Conservation (phyloP, 2,888 invertebrate species). For the Nemotelus nigrinus region DNA sequence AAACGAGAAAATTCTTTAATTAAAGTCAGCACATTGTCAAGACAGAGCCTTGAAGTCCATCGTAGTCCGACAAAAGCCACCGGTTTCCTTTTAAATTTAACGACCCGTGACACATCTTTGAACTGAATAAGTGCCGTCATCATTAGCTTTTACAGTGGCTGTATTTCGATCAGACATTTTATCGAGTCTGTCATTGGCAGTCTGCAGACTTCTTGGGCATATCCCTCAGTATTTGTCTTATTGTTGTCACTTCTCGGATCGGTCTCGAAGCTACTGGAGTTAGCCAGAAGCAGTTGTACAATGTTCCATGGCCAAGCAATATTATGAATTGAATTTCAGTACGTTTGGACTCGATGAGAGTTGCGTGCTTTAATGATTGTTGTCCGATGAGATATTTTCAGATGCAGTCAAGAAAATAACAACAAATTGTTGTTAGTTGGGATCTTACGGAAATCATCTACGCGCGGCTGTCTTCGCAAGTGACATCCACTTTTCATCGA, state of each 20-base stretch:
- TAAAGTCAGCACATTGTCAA: slow-evolving; percentile 42
- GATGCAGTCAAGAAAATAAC: slow-evolving; percentile 9
- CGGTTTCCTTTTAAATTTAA: slow-evolving; percentile 44
- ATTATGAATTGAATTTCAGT: slow-evolving; percentile 24
- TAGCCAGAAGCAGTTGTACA: neutral
- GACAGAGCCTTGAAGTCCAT: slow-evolving; percentile 8
- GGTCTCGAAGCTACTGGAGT: neutral
- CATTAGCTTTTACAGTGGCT: slow-evolving; percentile 38
- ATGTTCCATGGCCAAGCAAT: neutral
- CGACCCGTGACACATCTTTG: slow-evolving; percentile 43
- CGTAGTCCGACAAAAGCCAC: slow-evolving; percentile 42
- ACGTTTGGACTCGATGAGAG: neutral
- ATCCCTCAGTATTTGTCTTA: slow-evolving; percentile 39
- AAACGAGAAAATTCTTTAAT: slow-evolving; percentile 37
- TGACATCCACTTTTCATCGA: slow-evolving; percentile 35
- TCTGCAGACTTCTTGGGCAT: slow-evolving; percentile 11
- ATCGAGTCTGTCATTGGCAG: slow-evolving; percentile 25
- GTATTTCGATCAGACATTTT: slow-evolving; percentile 42
- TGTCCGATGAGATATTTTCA: neutral
- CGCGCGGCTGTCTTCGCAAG: slow-evolving; percentile 26
- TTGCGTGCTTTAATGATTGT: slow-evolving; percentile 38
- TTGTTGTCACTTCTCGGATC: slow-evolving; percentile 17
- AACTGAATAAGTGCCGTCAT: slow-evolving; percentile 40
- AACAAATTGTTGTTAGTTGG: slow-evolving; percentile 28
- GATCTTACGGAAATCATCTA: slow-evolving; percentile 39